Conservation (phyloP, 1,140 invertebrate genomes). For the Drosophila sechellia region DNA sequence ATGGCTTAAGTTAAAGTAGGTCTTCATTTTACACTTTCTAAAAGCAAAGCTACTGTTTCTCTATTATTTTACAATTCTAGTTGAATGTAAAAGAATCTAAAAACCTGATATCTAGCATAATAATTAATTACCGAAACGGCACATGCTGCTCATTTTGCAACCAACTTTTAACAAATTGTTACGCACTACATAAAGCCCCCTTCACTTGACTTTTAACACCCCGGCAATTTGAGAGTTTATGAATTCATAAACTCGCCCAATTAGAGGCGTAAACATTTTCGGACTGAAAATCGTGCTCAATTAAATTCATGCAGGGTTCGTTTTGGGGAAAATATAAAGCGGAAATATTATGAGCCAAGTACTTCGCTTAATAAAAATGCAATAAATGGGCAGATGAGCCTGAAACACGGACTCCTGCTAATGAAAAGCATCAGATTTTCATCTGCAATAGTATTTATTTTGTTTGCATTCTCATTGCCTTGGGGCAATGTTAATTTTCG, state of each 20-base stretch:
- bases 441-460: conserved; percentile 48
- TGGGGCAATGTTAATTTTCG: conserved; percentile 60
- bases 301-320: conserved; percentile 22
- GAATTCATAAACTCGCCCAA: conserved; percentile 51
- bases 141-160: neutral
- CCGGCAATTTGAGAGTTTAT: conserved; percentile 28
- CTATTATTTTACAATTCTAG: no score
- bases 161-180: conserved; percentile 29
- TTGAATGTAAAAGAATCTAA: no score
- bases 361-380: conserved; percentile 19
- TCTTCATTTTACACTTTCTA: neutral
- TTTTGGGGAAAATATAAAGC: conserved; percentile 20
- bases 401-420: conserved; percentile 13
- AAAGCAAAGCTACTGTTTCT: no score
- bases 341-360: conserved; percentile 22
- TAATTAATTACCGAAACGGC: no score
- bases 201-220: conserved; percentile 10
- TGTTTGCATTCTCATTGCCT: conserved; percentile 28
- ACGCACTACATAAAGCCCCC: conserved; percentile 1
- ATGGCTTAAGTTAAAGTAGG: no score
- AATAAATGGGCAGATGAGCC: conserved; percentile 50
- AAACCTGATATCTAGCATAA: neutral
- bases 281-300: conserved; percentile 54
- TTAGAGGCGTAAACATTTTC: conserved; percentile 62
- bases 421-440: conserved; percentile 44